Percentiles rank a stretch among this genome's conserved stretches.
Conservation (phyloP, 2,113 vertebrate species). For the Peucedramus taeniatus region DNA sequence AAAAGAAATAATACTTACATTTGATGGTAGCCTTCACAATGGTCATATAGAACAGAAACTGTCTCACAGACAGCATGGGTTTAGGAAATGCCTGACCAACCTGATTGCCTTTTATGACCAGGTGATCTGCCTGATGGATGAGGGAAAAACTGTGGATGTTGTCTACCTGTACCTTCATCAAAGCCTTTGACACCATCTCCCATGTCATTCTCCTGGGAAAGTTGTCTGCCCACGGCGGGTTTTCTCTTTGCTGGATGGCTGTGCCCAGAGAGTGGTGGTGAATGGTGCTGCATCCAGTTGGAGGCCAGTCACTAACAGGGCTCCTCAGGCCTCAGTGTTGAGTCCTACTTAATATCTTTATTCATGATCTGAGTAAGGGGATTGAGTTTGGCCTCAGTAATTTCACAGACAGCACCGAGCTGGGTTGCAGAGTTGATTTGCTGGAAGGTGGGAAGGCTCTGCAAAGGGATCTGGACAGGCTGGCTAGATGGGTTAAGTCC, state of each 20-base stretch:
- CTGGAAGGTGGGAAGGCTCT: background rate
- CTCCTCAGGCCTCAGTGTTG: too few species aligned
- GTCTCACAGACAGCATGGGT: fast-evolving
- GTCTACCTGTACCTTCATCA: background rate
- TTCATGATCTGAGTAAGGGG: background rate
- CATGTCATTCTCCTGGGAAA: background rate
- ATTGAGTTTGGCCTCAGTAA: fast-evolving
- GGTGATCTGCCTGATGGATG: too few species aligned
- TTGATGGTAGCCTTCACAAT: background rate
- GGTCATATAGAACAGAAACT: background rate
- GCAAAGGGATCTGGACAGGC: background rate
- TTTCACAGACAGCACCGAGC: background rate
- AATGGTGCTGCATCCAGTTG: too few species aligned
- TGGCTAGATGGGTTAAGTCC: background rate
- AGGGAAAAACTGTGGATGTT: background rate
- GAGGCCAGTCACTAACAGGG: fast-evolving
- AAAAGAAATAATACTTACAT: background rate
- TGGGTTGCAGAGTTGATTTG: background rate
- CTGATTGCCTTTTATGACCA: background rate
- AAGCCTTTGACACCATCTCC: background rate
- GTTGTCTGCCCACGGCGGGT: background rate
- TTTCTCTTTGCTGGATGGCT: background rate
- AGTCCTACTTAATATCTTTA: background rate
- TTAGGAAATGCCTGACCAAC: background rate
- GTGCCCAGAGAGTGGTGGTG: background rate